phyloP scores from a whole-genome alignment of 2,113 vertebrate genomes.

The Cercocebus atys region DNA sequence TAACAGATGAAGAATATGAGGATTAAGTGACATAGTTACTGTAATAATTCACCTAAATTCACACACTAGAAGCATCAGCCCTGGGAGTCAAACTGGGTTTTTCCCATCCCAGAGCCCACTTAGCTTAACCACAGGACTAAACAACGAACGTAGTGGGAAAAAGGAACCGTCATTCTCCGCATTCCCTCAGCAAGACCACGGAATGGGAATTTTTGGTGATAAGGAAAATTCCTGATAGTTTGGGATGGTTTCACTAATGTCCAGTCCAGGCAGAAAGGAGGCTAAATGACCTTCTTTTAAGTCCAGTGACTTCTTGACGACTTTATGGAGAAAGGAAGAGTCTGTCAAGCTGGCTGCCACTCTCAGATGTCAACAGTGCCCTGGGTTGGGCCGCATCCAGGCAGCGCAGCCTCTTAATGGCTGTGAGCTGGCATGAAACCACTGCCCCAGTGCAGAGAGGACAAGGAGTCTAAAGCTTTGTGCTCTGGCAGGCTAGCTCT shows the following conservation, averaged over 20 bases:
- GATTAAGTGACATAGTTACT: not conserved
- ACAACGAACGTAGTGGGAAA: not conserved
- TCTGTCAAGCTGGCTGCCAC: not conserved
- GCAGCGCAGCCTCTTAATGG: not conserved
- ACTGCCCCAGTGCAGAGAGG: not conserved
- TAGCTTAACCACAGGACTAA: not conserved
- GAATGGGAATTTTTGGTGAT: not conserved
- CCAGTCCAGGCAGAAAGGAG: not conserved
- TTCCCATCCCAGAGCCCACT: not conserved
- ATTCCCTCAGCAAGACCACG: not conserved
- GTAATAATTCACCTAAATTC: not conserved
- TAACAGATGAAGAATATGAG: not conserved
- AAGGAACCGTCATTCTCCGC: not conserved
- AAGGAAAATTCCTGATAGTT: not conserved
- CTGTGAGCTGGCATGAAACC: not conserved
- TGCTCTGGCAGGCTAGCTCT: not conserved
- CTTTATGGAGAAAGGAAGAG: not conserved
- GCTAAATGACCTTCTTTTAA: not conserved
- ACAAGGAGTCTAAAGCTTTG: slow-evolving; percentile 50
- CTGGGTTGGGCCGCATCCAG: not conserved
- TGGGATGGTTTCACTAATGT: not conserved
- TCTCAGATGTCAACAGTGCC: not conserved
- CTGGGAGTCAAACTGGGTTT: not conserved
- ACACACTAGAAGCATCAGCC: not conserved
- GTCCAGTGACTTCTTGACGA: not conserved